Base-by-base conservation (phyloP, 1,140 invertebrate species). In the Sipha flava region DNA sequence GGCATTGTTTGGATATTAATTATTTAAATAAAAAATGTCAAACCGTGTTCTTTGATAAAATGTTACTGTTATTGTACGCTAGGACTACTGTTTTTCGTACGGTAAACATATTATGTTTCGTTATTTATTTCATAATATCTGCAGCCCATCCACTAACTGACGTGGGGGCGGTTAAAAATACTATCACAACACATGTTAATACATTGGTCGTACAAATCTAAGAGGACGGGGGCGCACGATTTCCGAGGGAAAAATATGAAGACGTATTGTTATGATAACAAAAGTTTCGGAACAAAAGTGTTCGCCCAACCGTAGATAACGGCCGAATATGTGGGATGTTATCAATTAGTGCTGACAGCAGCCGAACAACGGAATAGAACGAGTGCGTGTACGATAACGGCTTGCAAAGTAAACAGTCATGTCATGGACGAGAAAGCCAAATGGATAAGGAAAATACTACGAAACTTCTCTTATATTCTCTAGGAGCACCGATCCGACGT, bases 381-480 rank as follows among this genome's bases (percentile, higher is more conserved):
- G 18, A 52, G n/a, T n/a, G n/a, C 29, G 37, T 26, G 23, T n/a
- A 37, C 49, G 18, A 75, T 75, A 52, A 75, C 26, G 37, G 45
- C 12, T 21, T 1, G 3, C 6, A 29, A 52, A 54, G 45, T 52
- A 31, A 54, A 75, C 70, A 21, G 29, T 73, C 49, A 21, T 34
- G 47, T 57, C 72, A 57, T 26, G 72, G 52, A 43, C 29, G 70
- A 52, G 9, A 73, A 73, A 72, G 31, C 37, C 73, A 29, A 77
- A 59, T 29, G 52, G 34, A 29, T 4, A 40, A 40, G 37, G 26
- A 77, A 16, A 57, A 77, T 21, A 59, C 37, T 75, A 75, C n/a
- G 37, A 18, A 21, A 37, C n/a, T 1, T 7, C 49, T 21, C 47
- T 54, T n/a, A n/a, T n/a, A n/a, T 34, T 18, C 47, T 40, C 21